Base-by-base conservation (phyloP, 2,113 vertebrate genomes). In the Perca fluviatilis region DNA sequence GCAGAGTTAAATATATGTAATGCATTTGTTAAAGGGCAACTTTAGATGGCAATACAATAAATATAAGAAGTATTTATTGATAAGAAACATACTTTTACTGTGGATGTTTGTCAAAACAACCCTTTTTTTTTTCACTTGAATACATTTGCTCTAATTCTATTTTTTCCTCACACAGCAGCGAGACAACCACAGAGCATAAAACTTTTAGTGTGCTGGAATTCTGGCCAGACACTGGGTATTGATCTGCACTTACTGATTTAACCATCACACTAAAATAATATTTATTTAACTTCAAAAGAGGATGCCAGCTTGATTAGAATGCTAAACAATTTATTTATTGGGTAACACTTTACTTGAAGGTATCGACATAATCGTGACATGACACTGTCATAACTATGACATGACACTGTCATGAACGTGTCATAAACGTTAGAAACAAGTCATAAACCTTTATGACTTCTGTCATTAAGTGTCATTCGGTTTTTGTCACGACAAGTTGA, bases 171-270 rank as follows among this genome's bases (percentile, higher is more conserved):
- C 11, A 54, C 51, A 9, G 15, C 61, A 63, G 40, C 21, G 12
- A 23, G 62, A n/a, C 27, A 54, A 4, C 30, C 4, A 12, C 23
- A 47, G 13, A 6, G 40, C 40, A 43, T 43, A 43, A 43, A 43
- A 43, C 40, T 11, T 43, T 43, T 3, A 43, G 40, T 43, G 40
- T 10, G 40, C 40, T 11, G 40, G 40, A 43, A 43, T 43, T 43
- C 40, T 43, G 40, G 14, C 50, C 47, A 53, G 21, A 50, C 6
- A 73, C 27, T 47, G n/a, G 16, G 10, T 54, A 66, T 66, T 51
- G 51, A 86, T 69, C 21, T 47, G 6, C 21, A 47, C 60, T 40
- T 14, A 69, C 12, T 53, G 70, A 69, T 71, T 57, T 18, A 30
- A 36, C 73, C 12, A 43, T 64, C 60, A 60, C 14, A 43, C 65